A percentile compares a stretch with the other conserved stretches of the same genome.
Conservation (phyloP, 2,888 invertebrate species). For the Megaustenia siamemsis region DNA sequence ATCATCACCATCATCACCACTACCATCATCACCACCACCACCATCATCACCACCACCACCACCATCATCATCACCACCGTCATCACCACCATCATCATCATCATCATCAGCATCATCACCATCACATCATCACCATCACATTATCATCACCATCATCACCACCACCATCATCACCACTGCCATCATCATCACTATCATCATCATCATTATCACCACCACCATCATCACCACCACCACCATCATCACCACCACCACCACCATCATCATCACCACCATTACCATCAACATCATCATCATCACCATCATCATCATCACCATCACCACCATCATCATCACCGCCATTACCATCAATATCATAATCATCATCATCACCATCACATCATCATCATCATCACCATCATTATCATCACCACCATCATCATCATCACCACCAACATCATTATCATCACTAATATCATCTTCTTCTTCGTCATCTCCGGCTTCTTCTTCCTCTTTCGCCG, state of each 20-base stretch:
- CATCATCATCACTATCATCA: not conserved
- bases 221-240: not conserved
- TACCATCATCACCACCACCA: too few species aligned
- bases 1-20: too few species aligned
- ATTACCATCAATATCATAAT: not conserved
- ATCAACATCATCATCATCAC: not conserved
- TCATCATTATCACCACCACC: not conserved
- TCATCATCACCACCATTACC: not conserved
- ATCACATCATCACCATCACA: too few species aligned
- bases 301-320: not conserved
- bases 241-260: not conserved
- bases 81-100: too few species aligned
- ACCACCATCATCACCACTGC: too few species aligned
- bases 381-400: not conserved
- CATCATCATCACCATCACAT: not conserved
- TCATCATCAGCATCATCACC: too few species aligned
- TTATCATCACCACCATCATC: not conserved
- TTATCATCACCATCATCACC: too few species aligned
- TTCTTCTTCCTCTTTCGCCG: not conserved
- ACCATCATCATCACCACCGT: too few species aligned
- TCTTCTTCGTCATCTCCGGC: not conserved
- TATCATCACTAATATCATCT: not conserved
- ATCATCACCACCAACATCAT: not conserved
- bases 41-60: too few species aligned
- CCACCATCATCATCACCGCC: not conserved